These are phyloP conservation scores for Myiozetetes cayanensis DNA, from an alignment of 2,113 vertebrate genomes.

Conservation along the genomic window DNA sequence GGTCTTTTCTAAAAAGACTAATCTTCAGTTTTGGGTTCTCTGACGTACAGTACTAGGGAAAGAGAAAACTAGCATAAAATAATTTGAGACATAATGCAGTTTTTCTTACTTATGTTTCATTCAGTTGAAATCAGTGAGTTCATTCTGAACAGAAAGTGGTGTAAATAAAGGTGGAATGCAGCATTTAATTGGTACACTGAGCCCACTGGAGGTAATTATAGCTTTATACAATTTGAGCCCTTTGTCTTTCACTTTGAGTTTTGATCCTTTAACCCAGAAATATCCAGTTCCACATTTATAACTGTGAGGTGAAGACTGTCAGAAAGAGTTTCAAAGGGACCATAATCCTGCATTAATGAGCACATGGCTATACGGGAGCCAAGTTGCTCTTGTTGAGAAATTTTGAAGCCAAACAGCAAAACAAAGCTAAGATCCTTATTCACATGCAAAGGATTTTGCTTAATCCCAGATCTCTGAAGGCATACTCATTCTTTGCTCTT, in stretches of 20 bases:
- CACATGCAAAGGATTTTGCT: conserved; percentile 44
- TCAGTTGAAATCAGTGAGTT: background rate
- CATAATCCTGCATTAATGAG: conserved; percentile 64
- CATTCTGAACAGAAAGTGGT: background rate
- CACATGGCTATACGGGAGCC: conserved; percentile 29
- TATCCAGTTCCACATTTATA: conserved; percentile 12
- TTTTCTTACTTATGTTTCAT: background rate
- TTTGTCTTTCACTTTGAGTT: conserved; percentile 44
- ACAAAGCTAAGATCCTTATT: conserved; percentile 50
- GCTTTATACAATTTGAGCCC: background rate
- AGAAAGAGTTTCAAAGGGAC: conserved; percentile 59
- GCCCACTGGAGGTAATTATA: conserved; percentile 35
- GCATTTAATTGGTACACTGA: conserved; percentile 2
- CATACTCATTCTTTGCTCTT: conserved; percentile 24
- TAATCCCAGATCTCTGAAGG: conserved; percentile 59
- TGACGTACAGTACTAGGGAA: background rate
- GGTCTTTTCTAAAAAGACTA: background rate
- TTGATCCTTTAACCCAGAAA: conserved; percentile 44
- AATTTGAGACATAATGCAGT: background rate
- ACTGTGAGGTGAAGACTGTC: conserved; percentile 35
- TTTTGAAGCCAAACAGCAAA: conserved; percentile 52
- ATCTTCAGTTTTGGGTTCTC: background rate
- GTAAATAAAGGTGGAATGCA: background rate
- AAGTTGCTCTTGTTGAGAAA: conserved; percentile 51
- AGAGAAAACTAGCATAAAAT: background rate